phyloP scores from a whole-genome alignment of 2,797 vertebrate species.

The Rhinella marina region DNA sequence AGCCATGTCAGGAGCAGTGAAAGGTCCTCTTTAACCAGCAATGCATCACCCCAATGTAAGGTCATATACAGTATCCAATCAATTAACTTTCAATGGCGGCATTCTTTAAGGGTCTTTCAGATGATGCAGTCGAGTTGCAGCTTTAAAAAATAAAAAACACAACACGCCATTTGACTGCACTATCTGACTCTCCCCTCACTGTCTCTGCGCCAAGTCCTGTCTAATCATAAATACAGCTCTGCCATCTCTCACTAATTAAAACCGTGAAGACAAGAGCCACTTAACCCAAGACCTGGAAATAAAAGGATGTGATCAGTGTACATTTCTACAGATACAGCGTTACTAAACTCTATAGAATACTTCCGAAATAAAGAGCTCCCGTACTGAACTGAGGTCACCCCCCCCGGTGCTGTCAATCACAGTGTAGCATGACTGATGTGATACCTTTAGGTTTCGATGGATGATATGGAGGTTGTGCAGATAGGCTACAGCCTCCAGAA shows the following conservation, averaged over 20 bases:
- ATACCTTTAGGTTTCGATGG: constrained; percentile 87
- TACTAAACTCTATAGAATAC: background rate
- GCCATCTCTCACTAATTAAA: background rate
- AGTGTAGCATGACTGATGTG: background rate
- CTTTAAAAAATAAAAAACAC: no score
- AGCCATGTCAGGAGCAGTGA: no score
- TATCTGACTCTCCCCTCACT: no score
- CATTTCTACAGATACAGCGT: background rate
- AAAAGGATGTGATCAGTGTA: background rate
- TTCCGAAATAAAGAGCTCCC: background rate
- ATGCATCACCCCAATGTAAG: no score
- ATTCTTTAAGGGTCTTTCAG: no score
- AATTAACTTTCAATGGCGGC: no score
- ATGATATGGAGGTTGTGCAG: constrained; percentile 86
- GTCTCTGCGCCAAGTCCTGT: background rate
- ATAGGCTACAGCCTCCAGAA: constrained; percentile 85
- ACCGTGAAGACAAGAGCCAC: background rate
- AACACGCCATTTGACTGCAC: no score
- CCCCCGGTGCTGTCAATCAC: background rate
- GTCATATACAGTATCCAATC: no score
- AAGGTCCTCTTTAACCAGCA: no score
- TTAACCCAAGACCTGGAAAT: background rate
- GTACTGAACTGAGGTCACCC: background rate
- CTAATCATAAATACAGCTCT: background rate
- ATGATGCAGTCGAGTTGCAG: no score